A percentile compares a stretch with the other conserved stretches of the same genome.
Conservation (phyloP, 2,113 vertebrate species). For the Calypte anna region DNA sequence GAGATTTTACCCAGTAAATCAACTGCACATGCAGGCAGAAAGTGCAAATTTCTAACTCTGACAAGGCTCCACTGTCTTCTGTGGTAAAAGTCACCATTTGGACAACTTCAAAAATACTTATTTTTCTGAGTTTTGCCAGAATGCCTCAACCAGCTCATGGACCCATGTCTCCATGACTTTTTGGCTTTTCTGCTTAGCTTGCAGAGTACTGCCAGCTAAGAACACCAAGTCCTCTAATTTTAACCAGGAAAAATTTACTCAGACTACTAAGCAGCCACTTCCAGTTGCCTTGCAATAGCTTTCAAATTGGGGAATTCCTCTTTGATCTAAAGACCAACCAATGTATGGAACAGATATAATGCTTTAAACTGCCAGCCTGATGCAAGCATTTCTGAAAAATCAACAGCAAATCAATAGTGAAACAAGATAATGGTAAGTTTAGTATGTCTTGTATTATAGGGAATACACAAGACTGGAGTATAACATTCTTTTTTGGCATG, state of each 20-base stretch:
- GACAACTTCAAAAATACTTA: background rate
- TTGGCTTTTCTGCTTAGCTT: background rate
- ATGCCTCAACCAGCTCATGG: background rate
- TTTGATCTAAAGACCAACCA: background rate
- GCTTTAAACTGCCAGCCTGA: background rate
- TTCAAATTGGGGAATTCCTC: background rate
- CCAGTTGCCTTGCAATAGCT: background rate
- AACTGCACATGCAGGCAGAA: background rate
- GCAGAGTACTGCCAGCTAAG: background rate
- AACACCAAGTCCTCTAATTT: background rate
- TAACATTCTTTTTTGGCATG: constrained; percentile 47
- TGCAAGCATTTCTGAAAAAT: background rate
- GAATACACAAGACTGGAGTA: background rate
- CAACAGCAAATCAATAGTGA: background rate
- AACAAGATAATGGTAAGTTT: background rate
- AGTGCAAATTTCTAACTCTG: background rate
- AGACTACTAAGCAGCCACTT: background rate
- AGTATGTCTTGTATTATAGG: background rate
- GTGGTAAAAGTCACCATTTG: background rate
- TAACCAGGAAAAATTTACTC: constrained; percentile 50
- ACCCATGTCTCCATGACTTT: background rate
- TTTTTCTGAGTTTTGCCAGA: background rate
- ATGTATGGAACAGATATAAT: background rate
- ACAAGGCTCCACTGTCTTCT: background rate
- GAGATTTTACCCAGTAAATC: background rate